Evolutionary conservation across 2,113 vertebrate genomes (phyloP).

Genomic region (Euleptes europaea): DNA sequence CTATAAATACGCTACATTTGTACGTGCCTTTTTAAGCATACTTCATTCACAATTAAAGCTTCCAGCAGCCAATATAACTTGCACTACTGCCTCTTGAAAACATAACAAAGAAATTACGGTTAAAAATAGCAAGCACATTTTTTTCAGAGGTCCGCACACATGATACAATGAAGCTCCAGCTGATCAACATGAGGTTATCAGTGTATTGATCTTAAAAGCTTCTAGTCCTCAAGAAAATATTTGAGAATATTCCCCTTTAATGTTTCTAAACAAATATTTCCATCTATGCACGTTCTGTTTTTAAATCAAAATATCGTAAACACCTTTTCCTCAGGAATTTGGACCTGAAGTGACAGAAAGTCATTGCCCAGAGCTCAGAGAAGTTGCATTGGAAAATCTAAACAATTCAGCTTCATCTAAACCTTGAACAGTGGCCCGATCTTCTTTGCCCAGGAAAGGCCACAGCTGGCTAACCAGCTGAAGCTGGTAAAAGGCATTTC

Average conservation of each 20-base stretch:
- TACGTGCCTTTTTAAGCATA: slow-evolving; percentile 21
- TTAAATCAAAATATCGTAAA: background rate
- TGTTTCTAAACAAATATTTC: background rate
- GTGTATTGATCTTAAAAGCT: background rate
- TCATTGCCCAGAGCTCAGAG: background rate
- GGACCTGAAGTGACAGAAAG: background rate
- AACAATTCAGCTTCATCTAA: background rate
- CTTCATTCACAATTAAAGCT: slow-evolving; percentile 43
- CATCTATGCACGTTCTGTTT: background rate
- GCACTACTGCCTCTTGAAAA: background rate
- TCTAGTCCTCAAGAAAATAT: background rate
- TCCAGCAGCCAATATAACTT: slow-evolving; percentile 28
- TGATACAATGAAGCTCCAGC: background rate
- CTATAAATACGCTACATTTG: slow-evolving; percentile 52
- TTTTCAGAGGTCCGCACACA: background rate
- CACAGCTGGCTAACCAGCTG: no score
- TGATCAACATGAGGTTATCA: background rate
- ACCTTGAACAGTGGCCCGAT: background rate
- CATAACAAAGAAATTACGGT: slow-evolving; percentile 9
- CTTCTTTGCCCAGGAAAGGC: no score
- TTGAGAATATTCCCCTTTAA: background rate
- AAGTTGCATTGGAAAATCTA: background rate
- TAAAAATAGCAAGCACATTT: background rate
- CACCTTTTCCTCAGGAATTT: background rate
- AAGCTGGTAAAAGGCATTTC: no score